Evolutionary conservation across 1,140 invertebrate species (phyloP).

Genomic region (Whitmania pigra): DNA sequence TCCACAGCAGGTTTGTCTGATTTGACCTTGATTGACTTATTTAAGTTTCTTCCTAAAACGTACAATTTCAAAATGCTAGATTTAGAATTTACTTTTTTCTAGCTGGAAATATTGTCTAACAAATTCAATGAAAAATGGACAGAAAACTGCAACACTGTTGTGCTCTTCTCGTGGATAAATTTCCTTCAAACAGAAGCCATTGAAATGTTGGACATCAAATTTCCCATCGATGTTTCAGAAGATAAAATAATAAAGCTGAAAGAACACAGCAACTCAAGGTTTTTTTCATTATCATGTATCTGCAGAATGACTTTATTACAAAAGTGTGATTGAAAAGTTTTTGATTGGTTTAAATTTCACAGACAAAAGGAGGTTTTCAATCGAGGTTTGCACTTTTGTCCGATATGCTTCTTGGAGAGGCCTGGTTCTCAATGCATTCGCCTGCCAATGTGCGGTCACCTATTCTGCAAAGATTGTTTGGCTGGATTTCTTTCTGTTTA

Average conservation of each 20-base stretch:
- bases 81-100: no score
- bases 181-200: constrained; percentile 14
- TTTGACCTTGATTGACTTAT: no score
- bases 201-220: constrained; percentile 5
- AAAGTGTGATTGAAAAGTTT: no score
- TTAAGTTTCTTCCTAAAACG: no score
- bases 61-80: no score
- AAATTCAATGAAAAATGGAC: neutral
- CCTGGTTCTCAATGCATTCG: constrained; percentile 47
- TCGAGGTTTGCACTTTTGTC: neutral
- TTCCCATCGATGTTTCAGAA: constrained; percentile 1
- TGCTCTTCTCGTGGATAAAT: constrained; percentile 16
- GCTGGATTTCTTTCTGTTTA: constrained; percentile 48
- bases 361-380: neutral
- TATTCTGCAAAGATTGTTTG: constrained; percentile 55
- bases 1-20: neutral
- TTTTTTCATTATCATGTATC: neutral
- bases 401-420: constrained; percentile 20
- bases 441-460: constrained; percentile 50
- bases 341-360: neutral
- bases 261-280: neutral
- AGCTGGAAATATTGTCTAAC: no score
- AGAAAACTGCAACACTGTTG: neutral
- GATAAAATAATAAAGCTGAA: neutral
- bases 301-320: no score